Base-by-base conservation (phyloP, 2,797 vertebrate genomes). In the Paguma larvata region DNA sequence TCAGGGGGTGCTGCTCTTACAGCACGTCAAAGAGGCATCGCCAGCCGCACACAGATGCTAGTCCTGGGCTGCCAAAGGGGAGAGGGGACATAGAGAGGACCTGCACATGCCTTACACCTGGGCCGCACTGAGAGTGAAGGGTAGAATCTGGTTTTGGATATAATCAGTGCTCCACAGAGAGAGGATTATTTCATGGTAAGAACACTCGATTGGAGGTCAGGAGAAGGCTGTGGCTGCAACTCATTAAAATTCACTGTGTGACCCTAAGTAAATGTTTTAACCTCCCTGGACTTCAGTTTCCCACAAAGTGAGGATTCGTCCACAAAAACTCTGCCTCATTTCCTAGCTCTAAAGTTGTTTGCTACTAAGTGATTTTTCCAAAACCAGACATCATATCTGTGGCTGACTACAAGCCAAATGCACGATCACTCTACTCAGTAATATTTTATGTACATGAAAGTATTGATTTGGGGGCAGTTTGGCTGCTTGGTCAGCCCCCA, bases 371-470 rank as follows among this genome's bases (percentile, higher is more conserved):
- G 25, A 83, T 53, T 82, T 92, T 62, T 90, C 67, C 80, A 32
- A 85, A 92, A 92, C n/a, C 32, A 95, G 30, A 65, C 34, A 79
- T 56, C 8, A 2, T 62, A 85, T 79, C 68, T 94, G n/a, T 91
- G 70, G 48, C 34, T 46, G 86, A 89, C 79, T 95, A 67, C 23
- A 92, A 62, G n/a, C 53, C 51, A 85, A 89, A 65, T n/a, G 34
- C 9, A 91, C 89, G 27, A 56, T 67, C 44, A 73, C 51, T 25
- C 34, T 12, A 65, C 41, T n/a, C 18, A 68, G 46, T 62, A 62
- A 68, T 78, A 53, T 70, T 92, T 78, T 91, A 77, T 93, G 4
- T 56, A 56, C 2, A 63, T 30, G 67, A 41, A 67, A 84, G 51
- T 86, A 86, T 82, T 94, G 62, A 75, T 84, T 93, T 85, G 32